Base-by-base conservation (phyloP, 2,888 invertebrate species). In the Elmis aenea region DNA sequence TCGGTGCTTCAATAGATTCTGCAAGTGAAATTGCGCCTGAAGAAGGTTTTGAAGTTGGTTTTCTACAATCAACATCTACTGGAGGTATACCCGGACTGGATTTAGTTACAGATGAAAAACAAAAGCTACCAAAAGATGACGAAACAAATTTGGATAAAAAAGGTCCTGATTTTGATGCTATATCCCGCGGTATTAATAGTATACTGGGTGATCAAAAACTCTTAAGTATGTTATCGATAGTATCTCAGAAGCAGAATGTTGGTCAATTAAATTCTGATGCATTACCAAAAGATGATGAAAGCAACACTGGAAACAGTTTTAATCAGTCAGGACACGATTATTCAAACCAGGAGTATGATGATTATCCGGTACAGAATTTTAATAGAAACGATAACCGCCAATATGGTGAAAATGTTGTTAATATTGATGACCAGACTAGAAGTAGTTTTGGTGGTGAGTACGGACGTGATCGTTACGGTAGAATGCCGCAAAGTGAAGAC, bases 41-140 rank as follows among this genome's bases (percentile, higher is more conserved):
- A 11, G 20, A 11, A 10, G 26, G 20, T 13, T 6, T 11, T 20
- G 21, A n/a, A 9, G 13, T 4, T 8, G 31, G 9, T 20, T 30
- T 38, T 38, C 27, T 42, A 5, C 30, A 37, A 27, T 6, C 34
- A 10, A 13, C 9, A 3, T 14, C 8, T 6, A 14, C 58, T 30
- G 76, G 75, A 52, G 79, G 77, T 23, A 85, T 85, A 56, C 85
- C 85, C 5, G 85, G 85, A 0, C 70, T 85, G 37, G 85, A 85
- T 70, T 71, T 85, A 40, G 78, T 82, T 5, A 71, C 70, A 45
- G 74, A 75, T 3, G 57, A 48, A 39, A 66, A 66, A 23, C 36
- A 41, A 13, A 38, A 67, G 57, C 52, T 45, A 33, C 37, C 35
- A 13, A 37, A 45, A 22, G 49, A 42, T 12, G 25, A 33, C 25